Percentiles rank a stretch among this genome's conserved stretches.
These are phyloP conservation scores for Drosophila mercatorum DNA, from an alignment of 2,888 invertebrate genomes.

Conservation along the genomic window DNA sequence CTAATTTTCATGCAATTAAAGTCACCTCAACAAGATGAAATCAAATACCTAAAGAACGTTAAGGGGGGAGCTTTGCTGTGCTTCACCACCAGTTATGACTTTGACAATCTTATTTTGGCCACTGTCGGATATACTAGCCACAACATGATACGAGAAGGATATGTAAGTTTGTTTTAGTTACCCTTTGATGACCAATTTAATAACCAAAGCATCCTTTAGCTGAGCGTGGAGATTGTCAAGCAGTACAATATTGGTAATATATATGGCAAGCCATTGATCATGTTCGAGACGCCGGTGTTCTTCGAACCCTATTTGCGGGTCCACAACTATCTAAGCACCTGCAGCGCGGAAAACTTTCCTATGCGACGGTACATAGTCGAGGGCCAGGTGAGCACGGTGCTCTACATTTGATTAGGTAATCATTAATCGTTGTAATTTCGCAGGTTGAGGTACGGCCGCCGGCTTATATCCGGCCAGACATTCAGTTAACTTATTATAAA, in stretches of 20 bases:
- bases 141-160: slow-evolving; percentile 86
- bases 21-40: slow-evolving; percentile 12
- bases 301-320: slow-evolving; percentile 93
- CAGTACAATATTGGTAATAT: slow-evolving; percentile 81
- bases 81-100: slow-evolving; percentile 88
- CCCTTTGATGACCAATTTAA: not conserved
- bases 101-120: slow-evolving; percentile 89
- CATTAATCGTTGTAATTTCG: not conserved
- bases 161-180: slow-evolving; percentile 83
- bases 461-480: slow-evolving; percentile 82
- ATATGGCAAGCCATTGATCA: slow-evolving; percentile 85
- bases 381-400: slow-evolving; percentile 84
- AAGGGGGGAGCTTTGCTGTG: slow-evolving; percentile 89
- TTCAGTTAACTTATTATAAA: slow-evolving; percentile 58
- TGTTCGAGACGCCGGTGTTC: slow-evolving; percentile 92
- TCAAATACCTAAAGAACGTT: slow-evolving; percentile 44
- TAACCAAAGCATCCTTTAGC: slow-evolving; percentile 46
- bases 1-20: slow-evolving; percentile 75
- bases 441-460: slow-evolving; percentile 60
- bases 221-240: slow-evolving; percentile 81
- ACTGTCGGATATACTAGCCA: slow-evolving; percentile 87
- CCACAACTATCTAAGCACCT: slow-evolving; percentile 88
- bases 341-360: slow-evolving; percentile 87
- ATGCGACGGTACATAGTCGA: slow-evolving; percentile 89
- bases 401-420: not conserved